Conservation (phyloP, 2,797 vertebrate genomes). For the Urophycis tenuis region DNA sequence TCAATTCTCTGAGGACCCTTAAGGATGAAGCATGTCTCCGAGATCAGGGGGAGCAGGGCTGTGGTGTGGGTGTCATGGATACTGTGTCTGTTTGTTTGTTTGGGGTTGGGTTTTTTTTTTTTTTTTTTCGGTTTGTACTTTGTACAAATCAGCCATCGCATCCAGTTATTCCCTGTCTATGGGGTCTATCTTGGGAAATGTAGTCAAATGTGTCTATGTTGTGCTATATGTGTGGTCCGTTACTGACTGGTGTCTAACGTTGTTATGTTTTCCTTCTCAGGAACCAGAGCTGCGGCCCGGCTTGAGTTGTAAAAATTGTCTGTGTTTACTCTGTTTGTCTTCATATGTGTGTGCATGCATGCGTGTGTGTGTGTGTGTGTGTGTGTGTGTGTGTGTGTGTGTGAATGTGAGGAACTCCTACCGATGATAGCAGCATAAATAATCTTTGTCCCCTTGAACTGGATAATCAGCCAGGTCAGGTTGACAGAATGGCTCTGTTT, state of each 20-base stretch:
- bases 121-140: not conserved
- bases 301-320: not conserved
- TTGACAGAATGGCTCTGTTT: not conserved
- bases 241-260: not conserved
- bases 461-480: not conserved
- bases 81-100: not conserved
- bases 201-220: not conserved
- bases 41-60: not conserved
- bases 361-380: no score
- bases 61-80: not conserved
- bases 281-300: not conserved
- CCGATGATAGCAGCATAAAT: not conserved
- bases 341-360: not conserved
- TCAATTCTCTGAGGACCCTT: not conserved
- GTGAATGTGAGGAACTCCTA: no score
- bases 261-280: not conserved
- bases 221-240: not conserved
- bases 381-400: no score
- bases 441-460: not conserved
- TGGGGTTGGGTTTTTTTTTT: no score
- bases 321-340: not conserved
- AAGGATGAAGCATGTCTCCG: not conserved
- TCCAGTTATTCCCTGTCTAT: not conserved
- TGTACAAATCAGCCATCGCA: not conserved
- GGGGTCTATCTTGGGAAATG: not conserved